Evolutionary conservation across 2,113 vertebrate species (phyloP).

Genomic region (Emydura subglobosa): DNA sequence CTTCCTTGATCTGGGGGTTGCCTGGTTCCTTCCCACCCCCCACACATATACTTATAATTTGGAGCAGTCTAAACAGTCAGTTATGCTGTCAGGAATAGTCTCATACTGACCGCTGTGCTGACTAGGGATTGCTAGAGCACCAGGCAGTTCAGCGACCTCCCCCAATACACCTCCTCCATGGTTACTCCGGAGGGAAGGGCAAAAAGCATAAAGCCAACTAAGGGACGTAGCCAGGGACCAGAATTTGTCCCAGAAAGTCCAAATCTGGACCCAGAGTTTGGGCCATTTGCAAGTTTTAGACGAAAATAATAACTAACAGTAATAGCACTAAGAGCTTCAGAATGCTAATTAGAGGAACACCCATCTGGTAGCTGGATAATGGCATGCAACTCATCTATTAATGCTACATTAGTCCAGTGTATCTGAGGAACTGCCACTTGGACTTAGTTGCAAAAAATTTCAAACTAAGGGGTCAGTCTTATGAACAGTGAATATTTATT

Average conservation of each 20-base stretch:
- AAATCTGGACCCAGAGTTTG: background rate
- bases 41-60: background rate
- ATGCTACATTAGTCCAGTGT: background rate
- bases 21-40: background rate
- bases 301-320: background rate
- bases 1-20: fast-evolving
- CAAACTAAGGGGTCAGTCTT: background rate
- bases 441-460: background rate
- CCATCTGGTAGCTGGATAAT: background rate
- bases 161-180: background rate
- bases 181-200: background rate
- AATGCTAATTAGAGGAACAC: background rate
- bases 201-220: background rate
- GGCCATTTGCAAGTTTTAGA: background rate
- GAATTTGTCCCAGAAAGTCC: background rate
- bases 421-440: background rate
- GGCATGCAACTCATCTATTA: background rate
- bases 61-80: background rate
- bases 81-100: background rate
- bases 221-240: background rate
- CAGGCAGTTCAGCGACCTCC: too few species aligned
- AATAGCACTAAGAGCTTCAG: background rate
- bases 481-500: background rate
- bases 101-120: background rate
- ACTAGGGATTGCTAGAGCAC: background rate